These are phyloP conservation scores for Sesia apiformis DNA, from an alignment of 2,888 invertebrate genomes.

Conservation along the genomic window DNA sequence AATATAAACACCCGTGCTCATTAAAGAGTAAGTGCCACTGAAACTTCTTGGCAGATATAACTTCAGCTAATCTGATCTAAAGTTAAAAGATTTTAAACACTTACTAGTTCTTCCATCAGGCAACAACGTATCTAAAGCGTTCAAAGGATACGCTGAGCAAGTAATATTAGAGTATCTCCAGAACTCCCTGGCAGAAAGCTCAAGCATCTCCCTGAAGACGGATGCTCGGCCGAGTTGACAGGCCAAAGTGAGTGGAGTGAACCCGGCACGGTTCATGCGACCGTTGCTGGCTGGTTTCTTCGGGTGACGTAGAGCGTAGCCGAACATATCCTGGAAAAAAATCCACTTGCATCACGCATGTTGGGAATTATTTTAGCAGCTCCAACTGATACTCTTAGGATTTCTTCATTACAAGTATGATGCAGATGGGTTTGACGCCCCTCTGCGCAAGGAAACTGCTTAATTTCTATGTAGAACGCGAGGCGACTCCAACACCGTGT, in stretches of 20 bases:
- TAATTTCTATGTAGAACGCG: too few relatives aligned
- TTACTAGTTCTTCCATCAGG: conserved; percentile 97
- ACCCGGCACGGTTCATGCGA: conserved; percentile 89
- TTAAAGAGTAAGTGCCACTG: too few relatives aligned
- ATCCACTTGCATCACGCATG: too few relatives aligned
- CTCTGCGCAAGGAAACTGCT: too few relatives aligned
- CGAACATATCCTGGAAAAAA: conserved; percentile 93
- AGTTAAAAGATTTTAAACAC: conserved; percentile 14
- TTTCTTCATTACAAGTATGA: too few relatives aligned
- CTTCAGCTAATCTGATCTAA: too few relatives aligned
- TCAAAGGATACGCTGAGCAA: conserved; percentile 97
- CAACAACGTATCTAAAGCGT: conserved; percentile 94
- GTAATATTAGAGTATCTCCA: conserved; percentile 99
- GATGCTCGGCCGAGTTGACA: conserved; percentile 97
- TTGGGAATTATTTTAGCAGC: too few relatives aligned
- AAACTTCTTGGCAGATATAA: too few relatives aligned
- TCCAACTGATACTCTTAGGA: too few relatives aligned
- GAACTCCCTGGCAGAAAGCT: conserved; percentile 94
- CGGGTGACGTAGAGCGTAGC: conserved; percentile 96
- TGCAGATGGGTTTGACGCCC: too few relatives aligned
- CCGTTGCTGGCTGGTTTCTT: conserved; percentile 94
- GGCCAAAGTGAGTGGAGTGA: conserved; percentile 96
- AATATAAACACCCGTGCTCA: too few relatives aligned
- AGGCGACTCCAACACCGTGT: too few relatives aligned
- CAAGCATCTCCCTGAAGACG: conserved; percentile 98